Evolutionary conservation across 2,888 invertebrate species (phyloP), one percentile per base, ranked within the genome.

Genomic region (Tipula lateralis): DNA sequence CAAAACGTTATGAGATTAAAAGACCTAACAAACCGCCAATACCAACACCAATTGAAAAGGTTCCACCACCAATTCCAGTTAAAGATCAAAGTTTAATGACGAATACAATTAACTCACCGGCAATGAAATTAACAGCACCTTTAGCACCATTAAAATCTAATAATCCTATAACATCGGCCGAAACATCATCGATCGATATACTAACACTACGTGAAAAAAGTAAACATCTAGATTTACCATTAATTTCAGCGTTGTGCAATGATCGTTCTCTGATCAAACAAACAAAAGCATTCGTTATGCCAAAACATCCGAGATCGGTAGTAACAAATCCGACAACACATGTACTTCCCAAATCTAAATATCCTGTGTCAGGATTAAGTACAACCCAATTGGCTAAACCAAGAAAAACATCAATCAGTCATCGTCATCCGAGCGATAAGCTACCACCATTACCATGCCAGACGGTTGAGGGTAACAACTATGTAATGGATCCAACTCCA

Each of bases 171-270:
- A 91, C 91, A 83, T 92, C 92, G 19, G 83, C 87, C 91, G 91
- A 91, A 91, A 87, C 90, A 80, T 89, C 89, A 29, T 89, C 92
- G 87, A 89, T 95, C 86, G 97, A 97, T 90, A 96, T 97, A 87
- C 94, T 95, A 88, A 94, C 95, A 87, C 91, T 97, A 86, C 93
- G 96, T 85, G 96, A 96, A 90, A 96, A 96, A 91, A 96, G 96
- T 91, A 95, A 95, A 89, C 95, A 96, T 89, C 92, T 97, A 88
- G 97, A 97, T 91, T 92, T 98, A 89, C 98, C 98, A 24, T 91
- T 98, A 86, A 97, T 98, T 88, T 96, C 97, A 85, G 98, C 97
- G 13, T 92, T 98, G 87, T 98, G 97, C 91, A 98, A 97, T 89
- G 98, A 98, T 90, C 93, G 96, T 85, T 96, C 96, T 85, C 92